These are phyloP conservation scores for Brienomyrus longianalis DNA, from an alignment of 2,113 vertebrate species.

Conservation along the genomic window DNA sequence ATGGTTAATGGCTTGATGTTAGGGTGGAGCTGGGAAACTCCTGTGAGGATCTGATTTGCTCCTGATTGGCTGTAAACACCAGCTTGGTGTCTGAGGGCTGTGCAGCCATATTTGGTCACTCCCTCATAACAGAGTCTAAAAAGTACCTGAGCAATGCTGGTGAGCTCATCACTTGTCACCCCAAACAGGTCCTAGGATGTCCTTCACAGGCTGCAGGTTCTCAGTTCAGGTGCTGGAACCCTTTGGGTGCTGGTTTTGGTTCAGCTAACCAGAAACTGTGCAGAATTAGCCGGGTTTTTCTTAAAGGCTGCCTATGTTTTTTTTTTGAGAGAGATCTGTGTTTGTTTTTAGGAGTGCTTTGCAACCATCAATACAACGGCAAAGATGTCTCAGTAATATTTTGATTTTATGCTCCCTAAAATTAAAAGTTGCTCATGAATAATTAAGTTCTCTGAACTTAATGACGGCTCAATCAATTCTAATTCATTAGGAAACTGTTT, in stretches of 20 bases:
- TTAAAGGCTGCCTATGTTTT: neutral
- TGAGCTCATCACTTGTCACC: neutral
- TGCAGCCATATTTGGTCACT: neutral
- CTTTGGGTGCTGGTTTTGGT: neutral
- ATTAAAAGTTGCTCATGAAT: neutral
- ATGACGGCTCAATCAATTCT: neutral
- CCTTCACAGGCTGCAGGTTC: neutral
- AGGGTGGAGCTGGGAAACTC: neutral
- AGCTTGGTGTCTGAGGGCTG: neutral
- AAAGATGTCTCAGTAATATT: neutral
- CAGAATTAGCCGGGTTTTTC: neutral
- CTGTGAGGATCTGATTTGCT: neutral
- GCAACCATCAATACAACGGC: neutral
- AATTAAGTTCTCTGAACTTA: neutral
- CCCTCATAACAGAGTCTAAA: neutral
- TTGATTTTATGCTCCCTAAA: neutral
- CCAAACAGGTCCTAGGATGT: neutral
- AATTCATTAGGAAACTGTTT: neutral
- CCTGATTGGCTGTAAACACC: neutral
- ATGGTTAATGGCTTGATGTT: neutral
- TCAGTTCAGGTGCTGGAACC: neutral
- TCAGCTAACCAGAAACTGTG: neutral
- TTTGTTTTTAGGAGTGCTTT: neutral
- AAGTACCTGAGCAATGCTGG: neutral
- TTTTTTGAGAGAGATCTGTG: neutral